Base-by-base conservation (phyloP, 1,140 invertebrate genomes). In the Nylanderia fulva region DNA sequence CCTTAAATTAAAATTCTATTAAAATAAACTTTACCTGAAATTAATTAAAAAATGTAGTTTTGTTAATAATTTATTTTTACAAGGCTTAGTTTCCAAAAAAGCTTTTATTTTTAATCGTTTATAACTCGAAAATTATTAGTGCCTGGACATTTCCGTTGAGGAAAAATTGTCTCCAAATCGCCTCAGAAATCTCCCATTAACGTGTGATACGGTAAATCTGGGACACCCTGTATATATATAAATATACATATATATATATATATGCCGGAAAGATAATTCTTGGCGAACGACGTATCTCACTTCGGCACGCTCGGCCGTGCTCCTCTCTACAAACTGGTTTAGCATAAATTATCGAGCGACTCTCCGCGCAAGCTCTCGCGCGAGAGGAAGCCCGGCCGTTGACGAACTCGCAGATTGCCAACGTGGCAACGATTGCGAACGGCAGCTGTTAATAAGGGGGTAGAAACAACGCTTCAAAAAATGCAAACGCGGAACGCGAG, bases 261-360 rank as follows among this genome's bases (percentile, higher is more conserved):
- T 29, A 61, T 15, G 27, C 36, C 13, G 24, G 24, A 13, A 45
- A 29, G n/a, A 33, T 61, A 76, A 45, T 76, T 76, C 24, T 63
- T 27, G 36, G 24, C 0, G 18, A 61, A 45, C 36, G 56, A 61
- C 56, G 6, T 63, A 63, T 63, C 74, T 76, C 39, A 21, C 29
- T 39, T 61, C 18, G 36, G 18, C 56, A 42, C 36, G 39, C 29
- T 64, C 58, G 60, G 29, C 60, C 75, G 29, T 52, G 29, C 11
- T 39, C 24, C 29, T 54, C n/a, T 9, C 1, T 6, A 33, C 52
- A 71, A 82, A 58, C 52, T 27, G 52, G 36, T 42, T 82, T 58
- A 58, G 54, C 52, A 42, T 80, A 80, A 80, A 71, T 69, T 71
- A 80, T 58, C 52, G 36, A 6, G 42, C 2, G n/a, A 21, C 33